Base-by-base conservation (phyloP, 1,140 invertebrate species). In the Hypsibius dujardini region DNA sequence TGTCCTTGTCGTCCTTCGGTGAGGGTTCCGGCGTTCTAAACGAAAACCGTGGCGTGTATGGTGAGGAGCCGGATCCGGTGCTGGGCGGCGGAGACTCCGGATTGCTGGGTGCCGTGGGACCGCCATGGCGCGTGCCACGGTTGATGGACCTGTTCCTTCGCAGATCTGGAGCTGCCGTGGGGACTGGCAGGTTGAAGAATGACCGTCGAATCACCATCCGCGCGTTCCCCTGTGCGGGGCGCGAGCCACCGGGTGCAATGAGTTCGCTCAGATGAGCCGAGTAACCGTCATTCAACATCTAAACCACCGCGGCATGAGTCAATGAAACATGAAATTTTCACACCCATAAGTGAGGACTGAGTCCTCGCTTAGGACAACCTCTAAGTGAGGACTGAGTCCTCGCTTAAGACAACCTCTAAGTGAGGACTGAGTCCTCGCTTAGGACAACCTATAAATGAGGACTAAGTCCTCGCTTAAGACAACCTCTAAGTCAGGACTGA, bases 141-240 rank as follows among this genome's bases (percentile, higher is more conserved):
- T 56, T 56, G 50, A 56, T 56, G 50, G 50, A 56, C 50, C n/a
- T 56, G 50, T 56, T 56, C 7, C 50, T 7, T 7, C 50, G 50
- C n/a, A 56, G 7, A 7, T 56, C 50, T 7, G 50, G 50, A 7
- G 56, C 3, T 71, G 80, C 81, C 80, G 84, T 86, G 80, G 88
- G 88, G 73, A 84, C 86, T 42, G 85, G 87, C 72, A 88, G 80
- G 73, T 87, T 87, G 76, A 96, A 90, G 74, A 89, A 89, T 47
- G 89, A 88, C 67, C 90, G 85, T 1, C 90, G 90, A 28, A 96
- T 88, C 7, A 95, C 87, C 84, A 95, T 90, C 7, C 92, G 84
- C 1, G 92, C 91, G 79, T 95, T 95, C 0, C 92, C 92, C 78
- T 92, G 87, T 1, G 92, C 92, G n/a, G 92, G 88, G 72, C 91